Conservation (phyloP, 2,113 vertebrate genomes). For the Proterorhinus semilunaris region DNA sequence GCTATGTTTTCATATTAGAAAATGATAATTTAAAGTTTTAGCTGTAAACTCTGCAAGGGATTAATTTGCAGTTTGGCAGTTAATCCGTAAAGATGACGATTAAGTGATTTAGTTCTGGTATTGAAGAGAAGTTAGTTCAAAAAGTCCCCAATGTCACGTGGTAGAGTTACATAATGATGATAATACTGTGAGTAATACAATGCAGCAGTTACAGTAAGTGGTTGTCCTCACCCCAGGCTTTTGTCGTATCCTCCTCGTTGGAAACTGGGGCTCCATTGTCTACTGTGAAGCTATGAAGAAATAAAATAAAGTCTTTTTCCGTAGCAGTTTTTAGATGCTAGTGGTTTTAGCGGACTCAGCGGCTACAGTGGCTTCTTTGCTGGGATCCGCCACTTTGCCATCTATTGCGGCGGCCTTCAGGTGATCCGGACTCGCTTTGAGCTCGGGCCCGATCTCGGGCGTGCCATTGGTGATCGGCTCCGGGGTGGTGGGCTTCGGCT, state of each 20-base stretch:
- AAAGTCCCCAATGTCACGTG: constrained; percentile 42
- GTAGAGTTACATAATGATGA: constrained; percentile 36
- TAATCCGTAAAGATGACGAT: constrained; percentile 39
- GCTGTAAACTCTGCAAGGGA: constrained; percentile 63
- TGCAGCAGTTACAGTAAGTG: constrained; percentile 43
- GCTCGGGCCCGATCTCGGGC: constrained; percentile 57
- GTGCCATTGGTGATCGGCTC: constrained; percentile 74
- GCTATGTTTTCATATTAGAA: constrained; percentile 31
- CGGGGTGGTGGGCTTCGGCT: constrained; percentile 54
- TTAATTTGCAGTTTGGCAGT: constrained; percentile 62
- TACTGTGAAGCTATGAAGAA: constrained; percentile 48
- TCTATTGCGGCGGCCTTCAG: constrained; percentile 45
- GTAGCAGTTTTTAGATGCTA: constrained; percentile 55
- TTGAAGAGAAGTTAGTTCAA: constrained; percentile 28
- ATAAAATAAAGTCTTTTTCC: constrained; percentile 34
- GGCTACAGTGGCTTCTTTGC: constrained; percentile 52
- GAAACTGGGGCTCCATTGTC: constrained; percentile 65
- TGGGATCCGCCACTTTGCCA: constrained; percentile 5
- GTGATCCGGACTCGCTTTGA: constrained; percentile 58
- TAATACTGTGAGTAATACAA: constrained; percentile 25
- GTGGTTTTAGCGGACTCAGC: constrained; percentile 58
- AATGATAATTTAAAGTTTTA: constrained; percentile 43
- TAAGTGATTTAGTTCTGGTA: constrained; percentile 33
- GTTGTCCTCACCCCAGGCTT: constrained; percentile 43
- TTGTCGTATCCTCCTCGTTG: constrained; percentile 60